Evolutionary conservation across 2,797 vertebrate genomes (phyloP).

Genomic region (Carduelis carduelis): DNA sequence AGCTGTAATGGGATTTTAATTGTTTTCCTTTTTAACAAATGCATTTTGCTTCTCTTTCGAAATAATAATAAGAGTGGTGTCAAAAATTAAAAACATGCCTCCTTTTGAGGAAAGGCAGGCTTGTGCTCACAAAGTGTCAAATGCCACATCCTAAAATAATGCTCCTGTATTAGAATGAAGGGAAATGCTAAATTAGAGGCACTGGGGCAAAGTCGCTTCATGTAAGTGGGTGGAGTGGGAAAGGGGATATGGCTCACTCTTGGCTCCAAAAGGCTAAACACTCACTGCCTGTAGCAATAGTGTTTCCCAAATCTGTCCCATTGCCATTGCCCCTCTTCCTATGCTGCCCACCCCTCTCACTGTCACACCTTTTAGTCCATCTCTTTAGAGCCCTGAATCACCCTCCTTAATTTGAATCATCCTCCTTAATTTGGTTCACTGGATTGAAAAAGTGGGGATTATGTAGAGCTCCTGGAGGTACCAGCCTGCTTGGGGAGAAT

Average conservation of each 20-base stretch:
- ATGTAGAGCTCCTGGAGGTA: not conserved
- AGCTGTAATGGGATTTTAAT: conserved; percentile 33
- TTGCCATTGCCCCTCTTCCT: not conserved
- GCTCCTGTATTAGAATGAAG: not conserved
- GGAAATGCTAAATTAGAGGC: not conserved
- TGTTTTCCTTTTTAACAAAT: conserved; percentile 6
- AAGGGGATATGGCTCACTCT: not conserved
- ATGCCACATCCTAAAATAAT: not conserved
- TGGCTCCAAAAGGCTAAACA: not conserved
- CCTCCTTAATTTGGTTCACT: not conserved
- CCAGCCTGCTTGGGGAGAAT: not conserved
- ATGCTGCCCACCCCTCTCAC: not conserved
- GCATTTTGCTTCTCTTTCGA: not conserved
- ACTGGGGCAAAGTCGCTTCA: not conserved
- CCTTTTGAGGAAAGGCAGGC: not conserved
- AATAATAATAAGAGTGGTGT: not conserved
- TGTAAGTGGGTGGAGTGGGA: not conserved
- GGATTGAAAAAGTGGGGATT: rapidly evolving
- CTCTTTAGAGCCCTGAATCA: not conserved
- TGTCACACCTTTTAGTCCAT: not conserved
- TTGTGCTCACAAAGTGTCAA: not conserved
- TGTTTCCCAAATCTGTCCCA: not conserved
- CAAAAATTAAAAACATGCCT: not conserved
- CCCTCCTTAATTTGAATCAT: not conserved
- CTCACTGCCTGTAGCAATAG: rapidly evolving